phyloP scores from a whole-genome alignment of 2,797 vertebrate species.

The Cichlasoma orientale region DNA sequence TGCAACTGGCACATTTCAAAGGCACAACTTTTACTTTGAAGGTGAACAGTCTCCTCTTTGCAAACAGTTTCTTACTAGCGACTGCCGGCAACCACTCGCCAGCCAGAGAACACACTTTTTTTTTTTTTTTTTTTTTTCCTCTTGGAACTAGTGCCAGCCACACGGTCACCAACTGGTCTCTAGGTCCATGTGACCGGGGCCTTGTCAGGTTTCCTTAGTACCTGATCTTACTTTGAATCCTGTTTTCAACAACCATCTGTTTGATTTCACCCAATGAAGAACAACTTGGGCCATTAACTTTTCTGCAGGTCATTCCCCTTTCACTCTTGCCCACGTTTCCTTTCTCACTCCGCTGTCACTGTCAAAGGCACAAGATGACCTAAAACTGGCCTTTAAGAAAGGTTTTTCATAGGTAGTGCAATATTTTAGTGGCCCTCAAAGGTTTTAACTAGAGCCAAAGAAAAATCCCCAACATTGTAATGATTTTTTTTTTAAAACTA shows the following conservation, averaged over 20 bases:
- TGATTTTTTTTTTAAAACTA: background rate
- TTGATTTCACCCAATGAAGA: conserved; percentile 8
- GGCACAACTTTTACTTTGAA: background rate
- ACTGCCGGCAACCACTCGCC: background rate
- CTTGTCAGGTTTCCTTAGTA: background rate
- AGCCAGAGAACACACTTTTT: background rate
- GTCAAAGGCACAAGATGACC: background rate
- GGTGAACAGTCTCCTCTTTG: background rate
- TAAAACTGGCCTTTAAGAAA: accelerated
- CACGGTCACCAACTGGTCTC: background rate
- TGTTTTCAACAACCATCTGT: background rate
- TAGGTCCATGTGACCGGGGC: background rate
- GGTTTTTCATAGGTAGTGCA: background rate
- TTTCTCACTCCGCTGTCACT: background rate
- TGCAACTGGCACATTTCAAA: too few species aligned
- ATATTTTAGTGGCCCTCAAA: background rate
- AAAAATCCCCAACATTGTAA: background rate
- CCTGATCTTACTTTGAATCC: background rate
- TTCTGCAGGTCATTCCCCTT: conserved; percentile 7
- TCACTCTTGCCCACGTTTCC: background rate
- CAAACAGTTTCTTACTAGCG: background rate
- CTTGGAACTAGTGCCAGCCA: background rate
- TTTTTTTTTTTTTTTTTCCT: too few species aligned
- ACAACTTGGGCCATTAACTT: conserved; percentile 2
- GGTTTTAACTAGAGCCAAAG: background rate